Evolutionary conservation across 2,888 invertebrate species (phyloP).

Genomic region (Drosophila phalerata): DNA sequence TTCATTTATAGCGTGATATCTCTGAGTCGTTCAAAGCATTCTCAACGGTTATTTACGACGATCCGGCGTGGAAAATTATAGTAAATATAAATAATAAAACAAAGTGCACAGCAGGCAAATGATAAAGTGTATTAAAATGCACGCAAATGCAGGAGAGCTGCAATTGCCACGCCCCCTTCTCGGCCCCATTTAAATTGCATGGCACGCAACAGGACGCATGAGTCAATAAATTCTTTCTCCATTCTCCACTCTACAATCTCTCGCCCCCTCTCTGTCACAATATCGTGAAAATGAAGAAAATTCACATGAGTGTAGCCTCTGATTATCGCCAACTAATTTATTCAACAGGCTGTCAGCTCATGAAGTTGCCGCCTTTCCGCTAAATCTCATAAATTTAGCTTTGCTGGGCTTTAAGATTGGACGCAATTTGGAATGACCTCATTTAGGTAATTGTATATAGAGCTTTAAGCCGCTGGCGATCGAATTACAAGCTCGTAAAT

Average conservation of each 20-base stretch:
- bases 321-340: constrained; percentile 75
- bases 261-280: constrained; percentile 6
- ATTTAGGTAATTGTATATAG: constrained; percentile 27
- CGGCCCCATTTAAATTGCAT: constrained; percentile 70
- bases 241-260: too few relatives aligned
- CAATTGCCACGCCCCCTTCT: constrained; percentile 61
- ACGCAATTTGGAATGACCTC: constrained; percentile 38
- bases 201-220: constrained; percentile 79
- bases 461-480: neutral
- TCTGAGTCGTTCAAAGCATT: neutral
- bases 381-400: constrained; percentile 40
- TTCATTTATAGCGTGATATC: constrained; percentile 23
- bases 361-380: constrained; percentile 11
- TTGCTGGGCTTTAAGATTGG: constrained; percentile 27
- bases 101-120: constrained; percentile 67
- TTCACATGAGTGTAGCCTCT: constrained; percentile 41
- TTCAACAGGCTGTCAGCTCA: constrained; percentile 55
- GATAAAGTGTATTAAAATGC: constrained; percentile 78
- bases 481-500: constrained; percentile 11
- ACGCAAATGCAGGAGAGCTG: constrained; percentile 50
- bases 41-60: constrained; percentile 28
- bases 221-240: constrained; percentile 72
- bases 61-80: constrained; percentile 64
- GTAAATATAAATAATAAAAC: constrained; percentile 80
- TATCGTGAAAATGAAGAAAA: constrained; percentile 23